Base-by-base conservation (phyloP, 1,140 invertebrate genomes). In the Ceratosolen fusciceps region DNA sequence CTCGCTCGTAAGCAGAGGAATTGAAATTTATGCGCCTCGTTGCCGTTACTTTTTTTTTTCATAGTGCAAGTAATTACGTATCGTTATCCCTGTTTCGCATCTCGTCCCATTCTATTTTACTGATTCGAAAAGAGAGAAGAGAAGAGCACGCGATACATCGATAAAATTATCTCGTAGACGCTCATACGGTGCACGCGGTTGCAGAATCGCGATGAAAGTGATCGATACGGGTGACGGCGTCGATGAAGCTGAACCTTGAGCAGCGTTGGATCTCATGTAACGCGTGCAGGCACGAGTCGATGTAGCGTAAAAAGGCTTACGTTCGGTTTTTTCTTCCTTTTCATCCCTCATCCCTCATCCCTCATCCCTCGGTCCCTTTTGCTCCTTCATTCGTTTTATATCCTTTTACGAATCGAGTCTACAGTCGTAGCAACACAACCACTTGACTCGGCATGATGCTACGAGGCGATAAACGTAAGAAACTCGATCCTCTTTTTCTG, bases 251-350 rank as follows among this genome's bases (percentile, higher is more conserved):
- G 0, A 58, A 77, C 52, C 24, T 77, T 56, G 24, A 9, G 10
- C 26, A 77, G 70, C 58, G 29, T 70, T 47, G 8, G 68, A 62
- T 78, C 56, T 71, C 14, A 34, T 71, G 58, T 47, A 62, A 78
- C 67, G 76, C 76, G 10, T 26, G 39, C 47, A 78, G 68, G 56
- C 76, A 78, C 76, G 37, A 78, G 34, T 29, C 39, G 43, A 78
- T 72, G 37, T 49, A 60, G 29, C 65, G 60, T 73, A 52, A 78
- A 78, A 78, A 78, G 58, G 43, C 49, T 76, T 74, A 52, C 16
- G 60, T 34, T 67, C 43, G 31, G 21, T 67, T 19, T n/a, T n/a
- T 67, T 54, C 49, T 52, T 65, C 9, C 29, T 54, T 43, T 60
- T 58, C 34, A 7, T 43, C n/a, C n/a, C n/a, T n/a, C n/a, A 14